Percentiles rank a stretch among this genome's conserved stretches.
phyloP scores from a whole-genome alignment of 2,797 vertebrate genomes.

The Peromyscus nudipes region DNA sequence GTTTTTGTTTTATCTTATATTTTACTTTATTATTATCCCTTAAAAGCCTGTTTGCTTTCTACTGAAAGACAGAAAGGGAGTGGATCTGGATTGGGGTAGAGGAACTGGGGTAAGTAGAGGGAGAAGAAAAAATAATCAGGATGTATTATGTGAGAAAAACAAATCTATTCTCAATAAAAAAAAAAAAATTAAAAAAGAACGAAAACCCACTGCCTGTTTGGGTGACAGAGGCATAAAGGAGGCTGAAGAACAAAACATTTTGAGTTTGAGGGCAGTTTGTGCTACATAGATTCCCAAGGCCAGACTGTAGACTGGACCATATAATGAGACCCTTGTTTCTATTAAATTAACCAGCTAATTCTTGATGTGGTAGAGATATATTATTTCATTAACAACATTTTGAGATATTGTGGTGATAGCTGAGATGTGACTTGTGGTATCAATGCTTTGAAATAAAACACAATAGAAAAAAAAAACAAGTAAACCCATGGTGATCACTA shows the following conservation, averaged over 20 bases:
- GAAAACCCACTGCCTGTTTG: neutral
- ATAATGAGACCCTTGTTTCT: neutral
- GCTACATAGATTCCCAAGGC: neutral
- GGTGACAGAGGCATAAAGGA: neutral
- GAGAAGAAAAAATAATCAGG: neutral
- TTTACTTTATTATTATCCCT: neutral
- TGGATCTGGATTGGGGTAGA: neutral
- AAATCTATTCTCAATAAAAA: neutral
- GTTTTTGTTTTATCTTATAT: neutral
- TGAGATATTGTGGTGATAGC: constrained; percentile 2
- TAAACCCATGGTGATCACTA: neutral
- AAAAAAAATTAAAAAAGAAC: neutral
- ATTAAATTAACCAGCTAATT: neutral
- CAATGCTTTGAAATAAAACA: constrained; percentile 15
- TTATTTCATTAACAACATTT: constrained; percentile 26
- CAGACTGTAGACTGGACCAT: neutral
- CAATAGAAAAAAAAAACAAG: neutral
- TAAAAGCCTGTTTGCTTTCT: neutral
- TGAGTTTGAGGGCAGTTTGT: neutral
- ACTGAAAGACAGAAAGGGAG: neutral
- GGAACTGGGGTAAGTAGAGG: no score
- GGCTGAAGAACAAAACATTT: neutral
- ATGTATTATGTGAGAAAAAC: neutral
- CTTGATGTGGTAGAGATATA: neutral
- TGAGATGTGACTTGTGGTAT: neutral